Evolutionary conservation across 2,113 vertebrate genomes (phyloP).

Genomic region (Rhea americana): DNA sequence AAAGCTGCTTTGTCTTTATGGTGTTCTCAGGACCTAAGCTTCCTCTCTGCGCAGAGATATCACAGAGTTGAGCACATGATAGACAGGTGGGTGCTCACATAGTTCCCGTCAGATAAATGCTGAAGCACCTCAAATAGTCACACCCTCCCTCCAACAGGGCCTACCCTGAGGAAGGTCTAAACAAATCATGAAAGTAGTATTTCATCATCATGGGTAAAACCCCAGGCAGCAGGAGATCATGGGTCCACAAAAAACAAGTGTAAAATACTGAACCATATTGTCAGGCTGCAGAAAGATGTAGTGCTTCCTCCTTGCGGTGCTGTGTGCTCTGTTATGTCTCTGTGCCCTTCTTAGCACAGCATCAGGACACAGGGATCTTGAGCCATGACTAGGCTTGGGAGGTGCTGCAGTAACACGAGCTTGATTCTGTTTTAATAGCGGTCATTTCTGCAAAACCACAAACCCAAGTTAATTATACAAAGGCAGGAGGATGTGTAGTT

Average conservation of each 20-base stretch:
- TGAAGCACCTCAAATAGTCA: not conserved
- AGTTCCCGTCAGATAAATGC: no score
- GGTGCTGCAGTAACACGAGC: not conserved
- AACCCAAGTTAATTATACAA: slow-evolving; percentile 1
- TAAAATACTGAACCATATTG: not conserved
- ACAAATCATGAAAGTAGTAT: not conserved
- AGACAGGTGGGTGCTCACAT: not conserved
- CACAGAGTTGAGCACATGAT: not conserved
- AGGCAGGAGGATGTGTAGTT: not conserved
- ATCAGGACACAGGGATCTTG: not conserved
- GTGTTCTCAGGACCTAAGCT: not conserved
- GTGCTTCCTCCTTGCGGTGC: slow-evolving; percentile 17
- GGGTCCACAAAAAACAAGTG: not conserved
- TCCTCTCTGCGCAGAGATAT: not conserved
- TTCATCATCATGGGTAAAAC: not conserved
- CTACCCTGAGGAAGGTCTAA: not conserved
- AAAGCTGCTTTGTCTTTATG: not conserved
- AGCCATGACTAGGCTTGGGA: not conserved
- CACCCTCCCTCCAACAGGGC: not conserved
- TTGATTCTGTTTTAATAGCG: not conserved
- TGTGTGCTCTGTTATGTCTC: not conserved
- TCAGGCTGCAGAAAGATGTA: not conserved
- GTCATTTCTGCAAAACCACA: slow-evolving; percentile 26
- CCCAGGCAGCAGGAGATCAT: not conserved
- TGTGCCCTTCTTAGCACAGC: not conserved